These are phyloP conservation scores for Polydrusus pterygomalis DNA, from an alignment of 2,888 invertebrate genomes.

Conservation along the genomic window DNA sequence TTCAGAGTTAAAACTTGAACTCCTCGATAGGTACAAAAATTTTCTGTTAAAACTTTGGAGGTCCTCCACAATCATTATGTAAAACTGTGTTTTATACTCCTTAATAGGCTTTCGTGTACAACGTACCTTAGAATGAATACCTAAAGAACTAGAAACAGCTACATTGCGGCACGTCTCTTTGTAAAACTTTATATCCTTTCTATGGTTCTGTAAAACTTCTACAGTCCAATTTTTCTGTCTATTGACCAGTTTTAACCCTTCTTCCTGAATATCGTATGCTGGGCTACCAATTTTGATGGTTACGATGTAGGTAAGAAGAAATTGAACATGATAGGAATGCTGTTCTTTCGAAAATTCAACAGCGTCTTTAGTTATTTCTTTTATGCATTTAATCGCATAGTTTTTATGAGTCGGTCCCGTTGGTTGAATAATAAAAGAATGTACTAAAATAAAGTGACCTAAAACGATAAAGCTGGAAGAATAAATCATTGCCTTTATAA, in stretches of 20 bases:
- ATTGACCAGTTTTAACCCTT: conserved; percentile 28
- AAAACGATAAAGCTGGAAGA: neutral
- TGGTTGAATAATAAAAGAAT: conserved; percentile 18
- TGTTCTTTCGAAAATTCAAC: conserved; percentile 25
- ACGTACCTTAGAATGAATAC: neutral
- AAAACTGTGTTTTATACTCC: conserved; percentile 34
- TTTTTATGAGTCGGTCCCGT: conserved; percentile 27
- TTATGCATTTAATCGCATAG: conserved; percentile 33
- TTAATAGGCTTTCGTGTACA: conserved; percentile 34
- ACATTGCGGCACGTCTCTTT: conserved; percentile 25
- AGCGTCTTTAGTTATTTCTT: conserved; percentile 28
- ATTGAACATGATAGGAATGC: neutral
- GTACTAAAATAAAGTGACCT: neutral
- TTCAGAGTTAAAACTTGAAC: conserved; percentile 35
- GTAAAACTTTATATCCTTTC: conserved; percentile 37
- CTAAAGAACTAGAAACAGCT: neutral
- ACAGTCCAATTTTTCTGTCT: conserved; percentile 32
- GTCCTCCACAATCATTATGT: conserved; percentile 41
- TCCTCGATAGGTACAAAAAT: conserved; percentile 7
- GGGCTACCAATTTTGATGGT: conserved; percentile 9
- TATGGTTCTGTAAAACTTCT: conserved; percentile 34
- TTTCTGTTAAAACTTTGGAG: conserved; percentile 25
- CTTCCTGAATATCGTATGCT: conserved; percentile 31
- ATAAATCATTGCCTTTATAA: neutral
- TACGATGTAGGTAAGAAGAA: conserved; percentile 33